phyloP scores from a whole-genome alignment of 2,888 invertebrate genomes.

The Agonopterix alstromeriana region DNA sequence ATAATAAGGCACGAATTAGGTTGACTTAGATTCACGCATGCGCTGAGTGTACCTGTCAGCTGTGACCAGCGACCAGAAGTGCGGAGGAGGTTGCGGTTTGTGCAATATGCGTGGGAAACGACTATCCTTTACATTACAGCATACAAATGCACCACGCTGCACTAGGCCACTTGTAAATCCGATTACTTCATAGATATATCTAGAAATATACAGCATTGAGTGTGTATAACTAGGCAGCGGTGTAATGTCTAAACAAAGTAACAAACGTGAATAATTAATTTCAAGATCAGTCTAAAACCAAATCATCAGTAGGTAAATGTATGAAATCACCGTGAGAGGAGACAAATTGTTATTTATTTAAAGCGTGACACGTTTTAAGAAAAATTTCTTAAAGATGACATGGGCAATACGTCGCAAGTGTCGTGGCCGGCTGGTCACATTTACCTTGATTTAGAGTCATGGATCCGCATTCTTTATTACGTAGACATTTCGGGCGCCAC shows the following conservation, averaged over 20 bases:
- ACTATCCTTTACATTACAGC: conserved; percentile 28
- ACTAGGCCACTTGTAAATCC: neutral
- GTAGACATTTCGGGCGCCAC: conserved; percentile 57
- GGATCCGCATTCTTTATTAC: conserved; percentile 72
- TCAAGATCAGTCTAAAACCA: too few relatives aligned
- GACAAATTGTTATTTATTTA: neutral
- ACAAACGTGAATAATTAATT: too few relatives aligned
- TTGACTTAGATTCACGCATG: conserved; percentile 10
- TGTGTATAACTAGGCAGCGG: too few relatives aligned
- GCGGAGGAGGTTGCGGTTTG: conserved; percentile 44
- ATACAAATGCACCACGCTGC: conserved; percentile 18
- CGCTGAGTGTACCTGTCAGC: conserved; percentile 16
- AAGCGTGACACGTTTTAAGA: too few relatives aligned
- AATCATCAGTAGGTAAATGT: too few relatives aligned
- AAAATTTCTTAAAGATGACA: conserved; percentile 24
- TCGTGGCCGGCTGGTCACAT: conserved; percentile 42
- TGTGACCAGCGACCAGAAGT: conserved; percentile 17
- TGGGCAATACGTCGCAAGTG: conserved; percentile 24
- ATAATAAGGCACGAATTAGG: conserved; percentile 5
- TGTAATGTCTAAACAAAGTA: too few relatives aligned
- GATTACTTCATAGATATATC: too few relatives aligned
- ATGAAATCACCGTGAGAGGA: neutral
- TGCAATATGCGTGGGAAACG: conserved; percentile 53
- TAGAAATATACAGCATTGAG: too few relatives aligned
- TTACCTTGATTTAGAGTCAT: conserved; percentile 66